Conservation (phyloP, 2,113 vertebrate species). For the Alosa alosa region DNA sequence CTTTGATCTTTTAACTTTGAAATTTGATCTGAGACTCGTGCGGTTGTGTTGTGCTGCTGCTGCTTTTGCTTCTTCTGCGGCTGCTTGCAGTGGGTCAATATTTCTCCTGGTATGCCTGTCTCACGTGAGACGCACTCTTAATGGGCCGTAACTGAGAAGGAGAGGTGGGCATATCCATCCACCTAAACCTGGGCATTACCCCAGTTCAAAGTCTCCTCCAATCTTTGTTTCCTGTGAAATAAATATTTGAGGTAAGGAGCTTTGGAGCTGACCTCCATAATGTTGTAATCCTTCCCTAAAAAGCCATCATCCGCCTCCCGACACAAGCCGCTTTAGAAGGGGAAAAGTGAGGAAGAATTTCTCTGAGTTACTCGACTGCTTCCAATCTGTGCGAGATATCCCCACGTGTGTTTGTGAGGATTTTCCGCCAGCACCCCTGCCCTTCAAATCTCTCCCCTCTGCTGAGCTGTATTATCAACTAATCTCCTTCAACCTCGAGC, state of each 20-base stretch:
- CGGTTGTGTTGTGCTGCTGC: background rate
- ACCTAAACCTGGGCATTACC: background rate
- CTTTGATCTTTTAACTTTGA: constrained; percentile 12
- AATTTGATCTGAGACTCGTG: constrained; percentile 4
- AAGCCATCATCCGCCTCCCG: background rate
- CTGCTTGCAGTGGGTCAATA: background rate
- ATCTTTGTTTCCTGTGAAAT: background rate
- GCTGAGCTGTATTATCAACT: constrained; percentile 1
- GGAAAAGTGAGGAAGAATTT: constrained; percentile 3
- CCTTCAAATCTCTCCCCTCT: background rate
- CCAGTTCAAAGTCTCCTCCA: background rate
- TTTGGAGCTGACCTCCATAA: constrained; percentile 11
- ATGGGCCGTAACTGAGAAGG: background rate
- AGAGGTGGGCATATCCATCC: background rate
- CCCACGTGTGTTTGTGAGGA: background rate
- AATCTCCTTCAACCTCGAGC: background rate
- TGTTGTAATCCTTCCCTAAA: background rate
- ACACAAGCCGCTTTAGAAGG: background rate
- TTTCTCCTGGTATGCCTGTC: background rate
- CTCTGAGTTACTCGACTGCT: constrained; percentile 7
- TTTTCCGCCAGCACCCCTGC: background rate
- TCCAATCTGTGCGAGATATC: background rate
- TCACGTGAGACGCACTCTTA: background rate
- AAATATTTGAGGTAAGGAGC: constrained; percentile 5
- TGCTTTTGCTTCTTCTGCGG: background rate